Evolutionary conservation across 2,888 invertebrate genomes (phyloP).

Genomic region (Julus scanicus): DNA sequence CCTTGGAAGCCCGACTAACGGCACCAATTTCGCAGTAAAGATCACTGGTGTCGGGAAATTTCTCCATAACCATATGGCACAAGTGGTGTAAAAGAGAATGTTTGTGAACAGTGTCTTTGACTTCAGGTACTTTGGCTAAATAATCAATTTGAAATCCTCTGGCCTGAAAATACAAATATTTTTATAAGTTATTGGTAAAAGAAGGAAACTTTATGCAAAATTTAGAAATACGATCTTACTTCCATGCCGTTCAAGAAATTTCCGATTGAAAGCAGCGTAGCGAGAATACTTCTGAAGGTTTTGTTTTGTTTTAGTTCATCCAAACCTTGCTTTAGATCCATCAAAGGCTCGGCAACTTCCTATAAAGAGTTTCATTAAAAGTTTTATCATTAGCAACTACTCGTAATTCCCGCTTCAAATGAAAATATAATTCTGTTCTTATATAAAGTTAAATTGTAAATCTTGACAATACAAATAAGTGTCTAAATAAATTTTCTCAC

Average conservation of each 20-base stretch:
- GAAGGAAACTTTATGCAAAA: background rate
- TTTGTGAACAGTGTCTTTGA: constrained; percentile 99
- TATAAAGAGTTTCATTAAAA: constrained; percentile 63
- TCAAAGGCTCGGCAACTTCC: constrained; percentile 98
- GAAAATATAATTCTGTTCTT: no score
- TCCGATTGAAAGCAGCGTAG: constrained; percentile 92
- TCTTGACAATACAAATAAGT: no score
- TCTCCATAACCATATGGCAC: constrained; percentile 96
- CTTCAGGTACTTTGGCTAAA: constrained; percentile 96
- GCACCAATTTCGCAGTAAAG: constrained; percentile 85
- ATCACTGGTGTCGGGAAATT: constrained; percentile 94
- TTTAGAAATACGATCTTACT: constrained; percentile 63
- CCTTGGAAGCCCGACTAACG: constrained; percentile 72
- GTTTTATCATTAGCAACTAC: no score
- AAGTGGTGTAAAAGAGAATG: constrained; percentile 97
- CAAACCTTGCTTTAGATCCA: constrained; percentile 98
- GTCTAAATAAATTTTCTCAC: constrained; percentile 68
- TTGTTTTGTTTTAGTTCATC: constrained; percentile 89
- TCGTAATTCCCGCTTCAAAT: no score
- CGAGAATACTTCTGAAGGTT: constrained; percentile 94
- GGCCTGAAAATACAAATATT: constrained; percentile 69
- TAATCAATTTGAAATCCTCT: constrained; percentile 99
- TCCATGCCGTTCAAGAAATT: constrained; percentile 93
- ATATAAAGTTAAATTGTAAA: constrained; percentile 64
- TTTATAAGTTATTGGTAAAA: background rate